Evolutionary conservation across 2,888 invertebrate species (phyloP).

Genomic region (Tetranychus truncatus): DNA sequence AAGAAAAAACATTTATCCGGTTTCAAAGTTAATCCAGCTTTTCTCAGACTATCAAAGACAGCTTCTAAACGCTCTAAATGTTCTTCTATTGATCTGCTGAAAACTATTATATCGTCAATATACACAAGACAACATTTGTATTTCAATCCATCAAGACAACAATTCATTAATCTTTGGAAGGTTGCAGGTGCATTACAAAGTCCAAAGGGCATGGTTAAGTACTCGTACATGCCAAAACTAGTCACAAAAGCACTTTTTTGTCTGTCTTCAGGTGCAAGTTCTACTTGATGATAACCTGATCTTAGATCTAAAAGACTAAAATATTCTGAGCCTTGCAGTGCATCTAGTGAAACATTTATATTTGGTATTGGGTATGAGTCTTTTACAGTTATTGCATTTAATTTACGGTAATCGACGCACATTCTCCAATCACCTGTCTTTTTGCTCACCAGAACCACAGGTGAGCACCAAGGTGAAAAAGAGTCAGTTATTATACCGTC

Average conservation of each 20-base stretch:
- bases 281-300: conserved; percentile 27
- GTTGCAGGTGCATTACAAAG: conserved; percentile 24
- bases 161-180: conserved; percentile 27
- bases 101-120: conserved; percentile 27
- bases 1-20: too few relatives aligned
- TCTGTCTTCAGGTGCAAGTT: conserved; percentile 23
- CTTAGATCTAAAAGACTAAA: conserved; percentile 25
- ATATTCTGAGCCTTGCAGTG: conserved; percentile 20
- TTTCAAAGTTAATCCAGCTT: conserved; percentile 22
- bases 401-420: conserved; percentile 7
- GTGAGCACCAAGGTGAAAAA: not conserved
- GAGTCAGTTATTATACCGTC: too few relatives aligned
- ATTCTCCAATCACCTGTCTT: not conserved
- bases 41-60: conserved; percentile 25
- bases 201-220: conserved; percentile 25
- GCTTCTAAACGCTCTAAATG: conserved; percentile 20
- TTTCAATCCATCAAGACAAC: conserved; percentile 23
- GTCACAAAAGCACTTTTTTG: conserved; percentile 28
- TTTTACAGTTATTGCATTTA: conserved; percentile 12
- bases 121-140: conserved; percentile 25
- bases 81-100: conserved; percentile 21
- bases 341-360: conserved; percentile 25
- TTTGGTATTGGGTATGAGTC: conserved; percentile 27
- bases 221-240: conserved; percentile 24
- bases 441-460: conserved; percentile 2